phyloP scores from a whole-genome alignment of 2,888 invertebrate species.

The Lottia scabra region DNA sequence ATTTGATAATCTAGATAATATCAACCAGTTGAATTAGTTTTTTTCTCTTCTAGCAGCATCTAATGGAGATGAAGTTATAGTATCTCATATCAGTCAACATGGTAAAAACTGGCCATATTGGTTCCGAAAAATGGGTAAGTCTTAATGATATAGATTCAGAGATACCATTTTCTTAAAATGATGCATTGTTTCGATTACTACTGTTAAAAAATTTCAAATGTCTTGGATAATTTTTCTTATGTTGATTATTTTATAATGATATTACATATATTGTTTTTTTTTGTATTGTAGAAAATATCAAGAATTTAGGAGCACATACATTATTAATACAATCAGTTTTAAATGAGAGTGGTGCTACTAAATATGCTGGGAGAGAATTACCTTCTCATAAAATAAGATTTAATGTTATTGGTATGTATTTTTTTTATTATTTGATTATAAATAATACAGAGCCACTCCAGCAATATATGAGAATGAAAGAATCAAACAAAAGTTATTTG shows the following conservation, averaged over 20 bases:
- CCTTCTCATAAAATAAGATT: slow-evolving; percentile 63
- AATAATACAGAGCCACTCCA: too few relatives aligned
- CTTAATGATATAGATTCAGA: too few relatives aligned
- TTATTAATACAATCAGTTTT: slow-evolving; percentile 62
- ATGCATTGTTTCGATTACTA: too few relatives aligned
- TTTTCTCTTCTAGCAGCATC: slow-evolving; percentile 47
- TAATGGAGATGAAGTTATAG: slow-evolving; percentile 61
- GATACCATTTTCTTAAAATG: too few relatives aligned
- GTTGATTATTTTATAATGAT: neutral
- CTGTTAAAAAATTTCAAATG: too few relatives aligned
- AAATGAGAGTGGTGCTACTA: slow-evolving; percentile 63
- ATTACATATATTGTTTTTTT: neutral
- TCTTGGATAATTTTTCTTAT: neutral
- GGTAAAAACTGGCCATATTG: slow-evolving; percentile 69
- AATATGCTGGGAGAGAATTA: slow-evolving; percentile 60
- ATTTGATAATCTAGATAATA: too few relatives aligned
- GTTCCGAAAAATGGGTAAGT: slow-evolving; percentile 68
- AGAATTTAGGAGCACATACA: slow-evolving; percentile 64
- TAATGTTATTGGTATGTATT: slow-evolving; percentile 57
- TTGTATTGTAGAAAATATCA: slow-evolving; percentile 59
- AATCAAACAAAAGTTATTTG: too few relatives aligned
- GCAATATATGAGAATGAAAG: too few relatives aligned
- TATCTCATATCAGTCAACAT: slow-evolving; percentile 66
- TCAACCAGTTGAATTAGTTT: neutral
- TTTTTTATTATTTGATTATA: too few relatives aligned